Evolutionary conservation across 2,888 invertebrate species (phyloP).

Genomic region (Drosophila nr. perissopoda): DNA sequence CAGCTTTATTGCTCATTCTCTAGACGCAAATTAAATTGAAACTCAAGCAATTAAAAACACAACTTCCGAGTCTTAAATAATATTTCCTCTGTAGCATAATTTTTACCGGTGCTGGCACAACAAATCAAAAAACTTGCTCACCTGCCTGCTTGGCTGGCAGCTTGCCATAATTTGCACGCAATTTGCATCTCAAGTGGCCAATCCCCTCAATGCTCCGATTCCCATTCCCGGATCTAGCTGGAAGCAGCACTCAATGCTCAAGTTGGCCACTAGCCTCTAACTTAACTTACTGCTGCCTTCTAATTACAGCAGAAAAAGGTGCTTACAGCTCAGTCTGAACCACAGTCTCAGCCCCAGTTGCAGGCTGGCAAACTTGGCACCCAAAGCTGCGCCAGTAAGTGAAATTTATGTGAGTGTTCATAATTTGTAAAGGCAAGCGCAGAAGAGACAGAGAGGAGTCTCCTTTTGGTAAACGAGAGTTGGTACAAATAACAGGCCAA

Average conservation of each 20-base stretch:
- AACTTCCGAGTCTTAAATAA: constrained; percentile 60
- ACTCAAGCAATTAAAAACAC: constrained; percentile 65
- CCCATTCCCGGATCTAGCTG: constrained; percentile 6
- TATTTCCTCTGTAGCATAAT: constrained; percentile 57
- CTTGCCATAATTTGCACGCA: constrained; percentile 86
- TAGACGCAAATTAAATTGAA: constrained; percentile 64
- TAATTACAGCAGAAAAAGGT: constrained; percentile 73
- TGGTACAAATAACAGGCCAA: constrained; percentile 53
- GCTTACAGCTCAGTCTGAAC: constrained; percentile 50
- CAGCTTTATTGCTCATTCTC: constrained; percentile 1
- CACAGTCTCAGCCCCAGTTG: constrained; percentile 22
- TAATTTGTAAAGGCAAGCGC: constrained; percentile 65
- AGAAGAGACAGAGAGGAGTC: constrained; percentile 8
- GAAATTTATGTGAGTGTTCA: constrained; percentile 77
- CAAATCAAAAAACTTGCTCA: constrained; percentile 62
- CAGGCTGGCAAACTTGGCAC: constrained; percentile 49
- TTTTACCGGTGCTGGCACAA: constrained; percentile 32
- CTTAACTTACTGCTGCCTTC: constrained; percentile 62
- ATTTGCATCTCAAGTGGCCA: constrained; percentile 90
- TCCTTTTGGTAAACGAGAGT: constrained; percentile 17
- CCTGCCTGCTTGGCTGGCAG: constrained; percentile 68
- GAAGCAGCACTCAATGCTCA: constrained; percentile 38
- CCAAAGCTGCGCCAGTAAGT: constrained; percentile 55
- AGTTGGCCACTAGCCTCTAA: constrained; percentile 61
- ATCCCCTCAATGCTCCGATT: constrained; percentile 22